Evolutionary conservation across 2,113 vertebrate genomes (phyloP), one percentile per base, ranked within the genome.

Genomic region (Brachionichthys hirsutus): DNA sequence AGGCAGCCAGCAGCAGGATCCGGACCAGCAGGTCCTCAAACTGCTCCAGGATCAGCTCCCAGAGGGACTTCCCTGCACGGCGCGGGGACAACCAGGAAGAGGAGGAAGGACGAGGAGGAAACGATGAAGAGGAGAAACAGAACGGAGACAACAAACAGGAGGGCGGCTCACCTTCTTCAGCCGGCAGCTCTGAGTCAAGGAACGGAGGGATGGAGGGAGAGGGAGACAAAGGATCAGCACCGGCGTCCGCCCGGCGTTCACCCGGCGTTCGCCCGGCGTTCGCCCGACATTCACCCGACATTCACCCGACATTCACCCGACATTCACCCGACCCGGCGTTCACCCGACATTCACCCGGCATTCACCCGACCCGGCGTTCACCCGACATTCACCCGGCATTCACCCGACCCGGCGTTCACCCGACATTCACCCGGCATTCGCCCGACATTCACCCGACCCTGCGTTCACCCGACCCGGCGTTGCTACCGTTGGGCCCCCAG

Each of bases 1-100:
- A 92, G 3, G 92, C 92, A 3, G 92, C 92, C 55, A 93, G 80
- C 38, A 93, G 88, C 62, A 93, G 49, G 44, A 93, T 93, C 54
- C 92, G 85, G 48, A 93, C 92, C 47, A 93, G 76, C 50, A 93
- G 78, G 75, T 93, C 92, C 73, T 93, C 92, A 77, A 93, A 93
- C 81, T 93, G 92, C 48, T 93, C 92, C 65, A 93, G 36, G 34
- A 93, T 86, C 57, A 93, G 84, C 69, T 86, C 87, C 91, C 90
- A 93, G 0, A 93, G 88, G 1, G 91, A 93, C 70, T 93, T 93
- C 13, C 91, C 92, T 93, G 84, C 38, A 80, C 35, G 13, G 10
- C 6, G 19, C 19, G 24, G 6, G 22, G 12, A 47, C 16, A 47
- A 35, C 9, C 18, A 15, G 36, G 12, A 36, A n/a, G 19, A 19